Conservation (phyloP, 2,888 invertebrate species). For the Endomychus coccineus region DNA sequence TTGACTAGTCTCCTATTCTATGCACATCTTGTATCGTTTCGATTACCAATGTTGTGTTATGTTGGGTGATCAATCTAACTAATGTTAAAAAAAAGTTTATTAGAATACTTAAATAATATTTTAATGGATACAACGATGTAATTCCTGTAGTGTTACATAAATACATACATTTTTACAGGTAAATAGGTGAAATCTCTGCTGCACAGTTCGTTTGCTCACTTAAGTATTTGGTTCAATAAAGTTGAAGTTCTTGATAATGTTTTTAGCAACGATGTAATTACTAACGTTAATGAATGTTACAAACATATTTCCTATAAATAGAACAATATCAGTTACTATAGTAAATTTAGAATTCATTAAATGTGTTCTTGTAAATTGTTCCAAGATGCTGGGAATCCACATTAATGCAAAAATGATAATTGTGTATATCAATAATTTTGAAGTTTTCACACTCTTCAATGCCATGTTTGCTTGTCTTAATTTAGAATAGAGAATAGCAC, state of each 20-base stretch:
- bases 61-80: no score
- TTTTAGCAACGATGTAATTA: conserved; percentile 25
- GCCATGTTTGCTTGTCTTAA: conserved; percentile 26
- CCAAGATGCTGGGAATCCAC: conserved; percentile 37
- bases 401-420: conserved; percentile 28
- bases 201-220: no score
- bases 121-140: no score
- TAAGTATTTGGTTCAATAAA: conserved; percentile 23
- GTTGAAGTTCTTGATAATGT: conserved; percentile 22
- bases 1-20: no score
- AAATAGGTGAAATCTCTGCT: no score
- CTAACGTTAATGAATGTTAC: conserved; percentile 25
- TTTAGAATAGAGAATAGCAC: conserved; percentile 33
- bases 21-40: no score
- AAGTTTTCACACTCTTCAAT: conserved; percentile 13
- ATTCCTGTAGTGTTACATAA: no score
- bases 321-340: conserved; percentile 29
- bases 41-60: no score
- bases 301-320: conserved; percentile 30
- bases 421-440: conserved; percentile 25
- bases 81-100: no score
- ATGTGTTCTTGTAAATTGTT: conserved; percentile 33
- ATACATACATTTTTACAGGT: no score
- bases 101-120: no score
- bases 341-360: conserved; percentile 27